Base-by-base conservation (phyloP, 64 coral and sea anemone genomes). In the Montipora efflorescens region DNA sequence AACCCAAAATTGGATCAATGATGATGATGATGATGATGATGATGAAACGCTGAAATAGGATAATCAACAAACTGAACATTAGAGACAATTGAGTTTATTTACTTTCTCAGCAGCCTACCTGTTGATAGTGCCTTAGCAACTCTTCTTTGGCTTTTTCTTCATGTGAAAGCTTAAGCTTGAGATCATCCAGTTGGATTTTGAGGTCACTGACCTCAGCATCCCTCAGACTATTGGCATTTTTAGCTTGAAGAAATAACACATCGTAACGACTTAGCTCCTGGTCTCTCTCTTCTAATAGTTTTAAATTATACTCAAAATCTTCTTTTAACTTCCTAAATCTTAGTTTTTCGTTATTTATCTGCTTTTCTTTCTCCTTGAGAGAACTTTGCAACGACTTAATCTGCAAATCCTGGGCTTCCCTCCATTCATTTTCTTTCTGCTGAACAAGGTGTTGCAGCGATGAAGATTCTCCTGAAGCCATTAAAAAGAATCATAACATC, bases 401-500 rank as follows among this genome's bases (percentile, higher is more conserved):
- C 51, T 92, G 86, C 12, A 96, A 77, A 15, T 91, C 83, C 74
- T 94, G 94, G 3, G 92, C 97, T 76, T 98, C 94, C 61, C 87
- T 93, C 97, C 94, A 98, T 79, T 98, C 96, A 77, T 94, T 94
- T 96, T 98, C 97, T 89, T 98, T 98, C 84, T 96, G 94, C 69
- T 96, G 21, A 68, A 98, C 97, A 12, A 97, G 90, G 55, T 97
- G 71, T 75, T 73, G 81, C 75, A 96, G 76, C 66, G 87, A 71
- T 7, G 82, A 70, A 15, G 82, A 71, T 67, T 70, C 66, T 16
- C 48, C 44, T 5, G 45, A 3, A 1, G 82, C 66, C 82, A 86
- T 86, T 8, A 11, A 71, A 72, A 2, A 2, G 36, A 36, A 36
- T 36, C 36, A 36, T 36, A 36, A 72, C 45, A 70, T 15, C 18